Base-by-base conservation (phyloP, 2,888 invertebrate genomes). In the Aphodius sticticus region DNA sequence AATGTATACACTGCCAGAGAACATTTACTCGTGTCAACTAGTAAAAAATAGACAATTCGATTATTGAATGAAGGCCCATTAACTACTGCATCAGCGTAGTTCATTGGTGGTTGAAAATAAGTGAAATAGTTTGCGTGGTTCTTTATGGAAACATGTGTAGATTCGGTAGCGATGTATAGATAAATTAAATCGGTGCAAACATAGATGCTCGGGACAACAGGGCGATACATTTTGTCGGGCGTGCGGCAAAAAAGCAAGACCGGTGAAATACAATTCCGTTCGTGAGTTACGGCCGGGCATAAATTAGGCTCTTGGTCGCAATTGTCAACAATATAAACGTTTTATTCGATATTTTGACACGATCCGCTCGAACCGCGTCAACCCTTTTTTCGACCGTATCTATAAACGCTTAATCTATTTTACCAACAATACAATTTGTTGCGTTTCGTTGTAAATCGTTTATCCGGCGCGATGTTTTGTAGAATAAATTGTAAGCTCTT, bases 301-400 rank as follows among this genome's bases (percentile, higher is more conserved):
- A 74, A 74, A 74, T 74, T 74, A 74, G 74, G 74, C 26, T 74
- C 37, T 74, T 74, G 74, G 74, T 74, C 74, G 74, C 16, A 36
- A 74, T 74, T 74, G 74, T 74, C 74, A 74, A 74, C 74, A 74
- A 74, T 74, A 74, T 74, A 74, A 74, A 74, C 36, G 74, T 74
- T 74, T 74, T 74, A 74, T 74, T 74, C 74, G 74, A 74, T 74
- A 74, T 74, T 74, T 74, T 74, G 74, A 74, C 74, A 35, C 26
- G 74, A 74, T 16, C n/a, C 16, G 36, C 26, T 36, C 74, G 74
- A 53, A 12, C 70, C 7, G 70, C 16, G 16, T 7, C 26, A 70
- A 70, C 35, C 37, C 35, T 71, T 72, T 72, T 74, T 35, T 16
- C 35, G 35, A 36, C 74, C 74, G 74, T 15, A 36, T 36, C 36